These are phyloP conservation scores for Torymus auratus DNA, from an alignment of 2,888 invertebrate genomes.

Conservation along the genomic window DNA sequence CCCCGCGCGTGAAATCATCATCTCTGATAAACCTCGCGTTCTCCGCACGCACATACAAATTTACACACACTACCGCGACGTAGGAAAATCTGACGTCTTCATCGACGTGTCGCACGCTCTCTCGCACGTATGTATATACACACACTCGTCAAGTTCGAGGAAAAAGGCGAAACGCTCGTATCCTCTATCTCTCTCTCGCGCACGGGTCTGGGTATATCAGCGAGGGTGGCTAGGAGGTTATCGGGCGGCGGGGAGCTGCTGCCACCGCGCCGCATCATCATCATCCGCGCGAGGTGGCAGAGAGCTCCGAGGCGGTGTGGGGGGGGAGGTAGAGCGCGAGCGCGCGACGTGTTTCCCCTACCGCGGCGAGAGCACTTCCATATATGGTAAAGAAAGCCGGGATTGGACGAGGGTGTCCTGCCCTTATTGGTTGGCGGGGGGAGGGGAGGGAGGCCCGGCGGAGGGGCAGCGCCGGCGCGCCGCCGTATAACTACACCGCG, in stretches of 20 bases:
- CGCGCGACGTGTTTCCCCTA: constrained; percentile 77
- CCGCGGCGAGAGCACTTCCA: constrained; percentile 83
- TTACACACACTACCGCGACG: background rate
- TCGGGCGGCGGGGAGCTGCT: constrained; percentile 13
- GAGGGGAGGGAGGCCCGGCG: constrained; percentile 21
- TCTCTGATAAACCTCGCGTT: too few relatives aligned
- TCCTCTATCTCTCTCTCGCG: background rate
- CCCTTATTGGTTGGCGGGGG: constrained; percentile 71
- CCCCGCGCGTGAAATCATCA: too few relatives aligned
- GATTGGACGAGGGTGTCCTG: constrained; percentile 80
- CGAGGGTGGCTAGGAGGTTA: constrained; percentile 53
- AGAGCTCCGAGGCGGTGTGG: background rate
- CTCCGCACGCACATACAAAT: background rate
- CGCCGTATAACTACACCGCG: constrained; percentile 73
- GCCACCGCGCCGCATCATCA: background rate
- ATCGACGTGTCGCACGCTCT: constrained; percentile 34
- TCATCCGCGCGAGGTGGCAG: background rate
- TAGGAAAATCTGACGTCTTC: constrained; percentile 47
- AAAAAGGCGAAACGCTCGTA: constrained; percentile 18
- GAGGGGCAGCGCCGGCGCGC: constrained; percentile 63
- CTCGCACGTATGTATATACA: too few relatives aligned
- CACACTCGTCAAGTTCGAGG: constrained; percentile 49
- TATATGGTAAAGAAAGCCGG: constrained; percentile 87
- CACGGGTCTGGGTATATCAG: constrained; percentile 1
- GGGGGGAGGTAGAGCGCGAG: constrained; percentile 56